Conservation (phyloP, 2,797 vertebrate species). For the Syngnathus acus region DNA sequence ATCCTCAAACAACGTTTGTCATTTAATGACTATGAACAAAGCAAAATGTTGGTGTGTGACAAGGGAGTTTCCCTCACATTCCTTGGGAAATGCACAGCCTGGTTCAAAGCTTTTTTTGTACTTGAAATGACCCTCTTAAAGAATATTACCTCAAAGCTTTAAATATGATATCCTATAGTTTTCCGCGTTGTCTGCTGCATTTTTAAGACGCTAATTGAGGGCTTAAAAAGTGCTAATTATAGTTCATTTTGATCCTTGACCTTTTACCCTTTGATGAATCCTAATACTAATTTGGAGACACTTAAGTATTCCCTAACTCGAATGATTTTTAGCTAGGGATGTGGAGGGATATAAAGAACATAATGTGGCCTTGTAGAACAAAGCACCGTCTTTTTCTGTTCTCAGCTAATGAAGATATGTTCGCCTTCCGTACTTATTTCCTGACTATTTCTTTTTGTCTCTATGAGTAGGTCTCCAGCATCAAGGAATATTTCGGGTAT, state of each 20-base stretch:
- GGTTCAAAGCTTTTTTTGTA: slow-evolving; percentile 8
- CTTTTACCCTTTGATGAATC: slow-evolving; percentile 43
- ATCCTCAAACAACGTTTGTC: background rate
- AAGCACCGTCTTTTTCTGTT: slow-evolving; percentile 5
- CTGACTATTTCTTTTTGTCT: slow-evolving; percentile 5
- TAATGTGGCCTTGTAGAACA: slow-evolving; percentile 30
- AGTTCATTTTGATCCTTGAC: slow-evolving; percentile 35
- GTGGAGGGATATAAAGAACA: slow-evolving; percentile 36
- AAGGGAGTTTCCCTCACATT: slow-evolving; percentile 6
- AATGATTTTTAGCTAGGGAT: slow-evolving; percentile 58
- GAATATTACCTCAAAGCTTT: slow-evolving; percentile 3
- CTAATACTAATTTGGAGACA: slow-evolving; percentile 49
- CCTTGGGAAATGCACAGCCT: slow-evolving; percentile 34
- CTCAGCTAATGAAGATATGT: slow-evolving; percentile 18
- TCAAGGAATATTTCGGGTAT: slow-evolving; percentile 95
- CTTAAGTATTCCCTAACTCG: slow-evolving; percentile 44
- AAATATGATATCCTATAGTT: background rate
- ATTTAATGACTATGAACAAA: background rate
- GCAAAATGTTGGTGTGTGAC: slow-evolving; percentile 28
- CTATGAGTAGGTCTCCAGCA: slow-evolving; percentile 85
- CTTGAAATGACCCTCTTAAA: background rate
- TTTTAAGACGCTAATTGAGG: slow-evolving; percentile 10
- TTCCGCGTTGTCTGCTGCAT: background rate
- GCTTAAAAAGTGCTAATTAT: slow-evolving; percentile 36
- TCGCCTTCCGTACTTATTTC: slow-evolving; percentile 8